Evolutionary conservation across 92 coral and sea anemone species (phyloP).

Genomic region (Diadumene lineata): DNA sequence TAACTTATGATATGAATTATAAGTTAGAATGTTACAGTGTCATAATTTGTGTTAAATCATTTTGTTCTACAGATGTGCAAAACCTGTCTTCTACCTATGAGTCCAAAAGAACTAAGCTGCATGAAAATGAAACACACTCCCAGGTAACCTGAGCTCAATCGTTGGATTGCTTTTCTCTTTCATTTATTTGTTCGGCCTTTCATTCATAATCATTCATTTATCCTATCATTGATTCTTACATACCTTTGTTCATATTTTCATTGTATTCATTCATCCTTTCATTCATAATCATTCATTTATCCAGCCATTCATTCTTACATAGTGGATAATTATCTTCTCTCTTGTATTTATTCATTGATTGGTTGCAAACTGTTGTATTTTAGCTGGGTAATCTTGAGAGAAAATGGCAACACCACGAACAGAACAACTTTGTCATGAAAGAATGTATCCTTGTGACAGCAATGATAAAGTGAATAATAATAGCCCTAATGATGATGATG

Average conservation of each 20-base stretch:
- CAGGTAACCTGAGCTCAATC: conserved; percentile 58
- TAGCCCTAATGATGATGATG: not conserved
- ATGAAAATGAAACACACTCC: conserved; percentile 93
- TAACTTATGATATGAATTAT: no score
- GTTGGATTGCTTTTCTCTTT: no score
- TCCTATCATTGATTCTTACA: no score
- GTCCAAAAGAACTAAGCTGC: conserved; percentile 77
- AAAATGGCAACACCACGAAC: conserved; percentile 97
- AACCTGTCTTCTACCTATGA: conserved; percentile 72
- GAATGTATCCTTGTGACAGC: conserved; percentile 74
- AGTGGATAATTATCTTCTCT: no score
- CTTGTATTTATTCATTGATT: no score
- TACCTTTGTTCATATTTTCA: no score
- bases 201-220: no score
- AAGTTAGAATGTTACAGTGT: not conserved
- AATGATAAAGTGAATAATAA: no score
- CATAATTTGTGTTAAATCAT: not conserved
- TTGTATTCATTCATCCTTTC: no score
- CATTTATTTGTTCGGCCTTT: no score
- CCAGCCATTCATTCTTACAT: no score
- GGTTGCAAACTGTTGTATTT: not conserved
- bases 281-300: no score
- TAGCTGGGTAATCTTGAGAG: conserved; percentile 96
- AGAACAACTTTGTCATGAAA: conserved; percentile 97
- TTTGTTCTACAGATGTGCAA: conserved; percentile 62